phyloP scores from a whole-genome alignment of 2,113 vertebrate species.

The Diglossa brunneiventris region DNA sequence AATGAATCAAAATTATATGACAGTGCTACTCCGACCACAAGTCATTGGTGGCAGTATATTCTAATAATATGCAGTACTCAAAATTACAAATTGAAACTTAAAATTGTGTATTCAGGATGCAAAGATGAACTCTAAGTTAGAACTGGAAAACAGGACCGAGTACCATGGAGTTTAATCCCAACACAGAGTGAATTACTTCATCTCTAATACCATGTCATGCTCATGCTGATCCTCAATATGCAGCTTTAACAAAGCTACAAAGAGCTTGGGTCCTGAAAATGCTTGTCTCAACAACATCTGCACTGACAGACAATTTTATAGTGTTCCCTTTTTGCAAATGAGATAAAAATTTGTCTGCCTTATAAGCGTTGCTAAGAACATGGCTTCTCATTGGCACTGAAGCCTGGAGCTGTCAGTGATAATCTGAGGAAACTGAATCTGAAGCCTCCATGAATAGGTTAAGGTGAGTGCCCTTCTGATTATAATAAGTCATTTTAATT shows the following conservation, averaged over 20 bases:
- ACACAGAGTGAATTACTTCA: background rate
- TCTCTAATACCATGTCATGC: background rate
- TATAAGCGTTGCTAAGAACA: background rate
- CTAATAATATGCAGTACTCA: background rate
- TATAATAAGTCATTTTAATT: background rate
- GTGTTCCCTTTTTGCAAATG: background rate
- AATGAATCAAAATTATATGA: background rate
- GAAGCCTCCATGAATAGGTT: background rate
- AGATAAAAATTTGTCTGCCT: background rate
- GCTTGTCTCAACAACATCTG: background rate
- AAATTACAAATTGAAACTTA: background rate
- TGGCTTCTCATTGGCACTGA: background rate
- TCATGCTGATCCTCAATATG: background rate
- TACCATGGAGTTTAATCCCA: background rate
- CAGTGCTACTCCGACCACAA: background rate
- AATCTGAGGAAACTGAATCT: background rate
- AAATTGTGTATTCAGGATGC: background rate
- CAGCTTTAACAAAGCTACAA: background rate
- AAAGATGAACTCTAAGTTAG: background rate
- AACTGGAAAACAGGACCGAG: background rate
- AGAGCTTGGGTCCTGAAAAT: background rate
- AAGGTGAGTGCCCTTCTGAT: background rate
- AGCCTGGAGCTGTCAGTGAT: background rate
- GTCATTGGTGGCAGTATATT: background rate
- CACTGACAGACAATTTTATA: background rate